Base-by-base conservation (phyloP, 2,797 vertebrate genomes). In the Pelodytes ibericus region DNA sequence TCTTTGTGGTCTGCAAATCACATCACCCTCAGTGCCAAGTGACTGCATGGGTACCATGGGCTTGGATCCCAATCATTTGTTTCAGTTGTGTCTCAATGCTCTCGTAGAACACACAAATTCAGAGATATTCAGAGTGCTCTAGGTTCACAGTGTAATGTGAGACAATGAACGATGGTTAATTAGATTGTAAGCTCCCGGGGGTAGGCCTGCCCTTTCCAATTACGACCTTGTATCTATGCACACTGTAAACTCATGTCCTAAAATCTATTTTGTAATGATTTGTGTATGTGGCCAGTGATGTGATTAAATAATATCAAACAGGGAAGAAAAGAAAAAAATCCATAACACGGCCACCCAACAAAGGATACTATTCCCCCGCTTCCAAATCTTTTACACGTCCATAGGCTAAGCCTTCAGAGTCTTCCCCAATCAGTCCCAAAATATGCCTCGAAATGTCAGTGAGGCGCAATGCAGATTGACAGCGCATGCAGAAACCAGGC, bases 361-460 rank as follows among this genome's bases (percentile, higher is more conserved):
- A 53, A 53, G 11, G 4, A 53, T 0, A 1, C 24, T 20, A 24
- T 1, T 13, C 8, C 11, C 33, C 33, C 4, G 33, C 36, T 13
- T 39, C 7, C 15, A 13, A 1, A 13, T 39, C 15, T 8, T 39
- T 8, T 5, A 20, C 49, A 7, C 11, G 49, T 24, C 6, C 24
- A 4, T 11, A 7, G 8, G 49, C n/a, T 29, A 56, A 75, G 65
- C 29, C 53, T 25, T 69, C 36, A 33, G 24, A 49, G 72, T 15
- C 49, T 60, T 93, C 90, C 88, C 84, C 86, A 84, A 86, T 83
- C 77, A 90, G 87, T 88, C 87, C 86, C 79, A 84, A 89, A 86
- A 90, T 88, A 89, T 94, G 91, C 84, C 91, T 94, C 91, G 93
- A 89, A 89, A 90, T 90, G 88, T 87, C 92, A 91, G 89, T 93